Conservation (phyloP, 1,140 invertebrate genomes). For the Ips nitidus region DNA sequence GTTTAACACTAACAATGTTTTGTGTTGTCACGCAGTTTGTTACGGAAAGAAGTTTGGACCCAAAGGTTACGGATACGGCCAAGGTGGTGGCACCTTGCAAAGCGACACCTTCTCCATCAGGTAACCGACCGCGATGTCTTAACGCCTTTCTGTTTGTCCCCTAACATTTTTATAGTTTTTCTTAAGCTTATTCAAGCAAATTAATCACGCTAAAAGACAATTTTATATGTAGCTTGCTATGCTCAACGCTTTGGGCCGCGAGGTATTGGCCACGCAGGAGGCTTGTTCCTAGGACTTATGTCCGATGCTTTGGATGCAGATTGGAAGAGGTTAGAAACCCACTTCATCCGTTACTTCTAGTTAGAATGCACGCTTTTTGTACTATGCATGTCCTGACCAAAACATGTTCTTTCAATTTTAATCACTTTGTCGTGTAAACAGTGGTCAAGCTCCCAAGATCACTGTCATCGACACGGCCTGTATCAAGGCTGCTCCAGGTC, state of each 20-base stretch:
- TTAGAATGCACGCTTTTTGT: constrained; percentile 10
- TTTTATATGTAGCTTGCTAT: constrained; percentile 70
- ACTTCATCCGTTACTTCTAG: background rate
- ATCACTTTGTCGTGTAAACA: constrained; percentile 39
- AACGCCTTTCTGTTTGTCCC: constrained; percentile 16
- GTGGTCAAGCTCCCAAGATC: constrained; percentile 69
- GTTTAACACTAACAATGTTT: background rate
- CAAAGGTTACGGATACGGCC: constrained; percentile 91
- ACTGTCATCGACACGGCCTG: constrained; percentile 76
- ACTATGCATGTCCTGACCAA: background rate
- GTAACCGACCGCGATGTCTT: constrained; percentile 54
- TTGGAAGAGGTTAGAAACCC: constrained; percentile 60
- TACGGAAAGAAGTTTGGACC: constrained; percentile 93
- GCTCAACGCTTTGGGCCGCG: constrained; percentile 83
- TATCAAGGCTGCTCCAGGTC: constrained; percentile 79
- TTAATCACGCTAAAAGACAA: background rate
- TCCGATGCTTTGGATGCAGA: constrained; percentile 67
- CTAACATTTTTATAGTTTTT: background rate
- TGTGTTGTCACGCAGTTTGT: constrained; percentile 61
- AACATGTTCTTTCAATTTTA: background rate
- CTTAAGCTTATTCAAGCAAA: constrained; percentile 5
- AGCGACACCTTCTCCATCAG: constrained; percentile 77
- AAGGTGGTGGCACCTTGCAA: constrained; percentile 87
- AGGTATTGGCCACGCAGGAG: constrained; percentile 85
- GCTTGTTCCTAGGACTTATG: constrained; percentile 69